Percentiles rank a stretch among this genome's conserved stretches.
phyloP scores from a whole-genome alignment of 2,113 vertebrate species.

The Ceyx melanurus region DNA sequence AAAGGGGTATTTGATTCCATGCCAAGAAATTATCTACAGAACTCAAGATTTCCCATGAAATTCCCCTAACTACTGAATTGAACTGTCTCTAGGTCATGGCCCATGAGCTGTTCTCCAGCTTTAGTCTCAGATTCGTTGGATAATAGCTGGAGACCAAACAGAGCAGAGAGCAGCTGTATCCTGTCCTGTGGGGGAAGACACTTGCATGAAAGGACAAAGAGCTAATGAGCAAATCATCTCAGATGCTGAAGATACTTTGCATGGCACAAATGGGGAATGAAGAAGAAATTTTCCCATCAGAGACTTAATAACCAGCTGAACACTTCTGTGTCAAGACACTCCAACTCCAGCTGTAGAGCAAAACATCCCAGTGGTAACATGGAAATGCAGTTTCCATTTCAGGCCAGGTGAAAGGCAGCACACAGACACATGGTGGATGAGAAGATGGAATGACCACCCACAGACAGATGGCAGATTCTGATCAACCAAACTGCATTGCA shows the following conservation, averaged over 20 bases:
- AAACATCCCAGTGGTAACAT: background rate
- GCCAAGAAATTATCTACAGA: conserved; percentile 26
- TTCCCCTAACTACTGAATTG: conserved; percentile 75
- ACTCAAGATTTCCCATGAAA: conserved; percentile 1
- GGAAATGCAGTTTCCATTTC: background rate
- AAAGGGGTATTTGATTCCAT: background rate
- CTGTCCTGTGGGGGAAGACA: conserved; percentile 26
- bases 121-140: conserved; percentile 81
- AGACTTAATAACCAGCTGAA: background rate
- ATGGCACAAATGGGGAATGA: background rate
- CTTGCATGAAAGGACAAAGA: conserved; percentile 52
- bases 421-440: background rate
- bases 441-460: background rate
- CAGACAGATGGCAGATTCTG: background rate
- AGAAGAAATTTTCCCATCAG: background rate
- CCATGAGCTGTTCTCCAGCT: conserved; percentile 79
- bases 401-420: background rate
- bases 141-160: conserved; percentile 65
- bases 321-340: background rate
- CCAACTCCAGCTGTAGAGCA: background rate
- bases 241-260: conserved; percentile 26
- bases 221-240: background rate
- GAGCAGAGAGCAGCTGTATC: conserved; percentile 42
- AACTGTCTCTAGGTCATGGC: conserved; percentile 82
- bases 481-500: background rate